A percentile compares a stretch with the other conserved stretches of the same genome.
Conservation (phyloP, 2,113 vertebrate species). For the Heterochromis multidens region DNA sequence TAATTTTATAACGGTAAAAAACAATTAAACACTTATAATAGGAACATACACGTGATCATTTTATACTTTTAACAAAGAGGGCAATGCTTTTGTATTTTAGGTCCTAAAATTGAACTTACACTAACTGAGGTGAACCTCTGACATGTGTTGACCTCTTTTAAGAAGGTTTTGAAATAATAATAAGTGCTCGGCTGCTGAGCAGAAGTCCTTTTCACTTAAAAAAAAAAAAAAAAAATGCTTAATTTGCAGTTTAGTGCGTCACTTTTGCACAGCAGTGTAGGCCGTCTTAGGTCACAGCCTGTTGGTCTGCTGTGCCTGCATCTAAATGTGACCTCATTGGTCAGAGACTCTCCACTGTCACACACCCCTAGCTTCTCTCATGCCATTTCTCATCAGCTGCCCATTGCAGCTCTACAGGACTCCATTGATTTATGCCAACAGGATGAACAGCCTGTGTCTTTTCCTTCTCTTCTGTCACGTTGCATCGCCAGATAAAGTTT, state of each 20-base stretch:
- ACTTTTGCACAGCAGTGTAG: accelerated
- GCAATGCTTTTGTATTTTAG: background rate
- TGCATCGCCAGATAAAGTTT: background rate
- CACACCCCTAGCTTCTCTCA: background rate
- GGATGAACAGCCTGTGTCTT: background rate
- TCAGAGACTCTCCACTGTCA: background rate
- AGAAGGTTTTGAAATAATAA: background rate
- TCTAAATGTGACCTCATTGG: background rate
- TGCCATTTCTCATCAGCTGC: background rate
- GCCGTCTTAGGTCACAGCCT: background rate
- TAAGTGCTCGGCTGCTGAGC: too few species aligned
- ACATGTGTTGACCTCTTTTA: background rate
- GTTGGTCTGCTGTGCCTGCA: background rate
- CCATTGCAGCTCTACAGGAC: background rate
- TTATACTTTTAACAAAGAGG: background rate
- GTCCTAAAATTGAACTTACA: background rate
- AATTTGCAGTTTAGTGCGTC: background rate
- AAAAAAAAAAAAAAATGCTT: background rate
- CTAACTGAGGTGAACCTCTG: background rate
- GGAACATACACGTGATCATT: too few species aligned
- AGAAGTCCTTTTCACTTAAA: background rate
- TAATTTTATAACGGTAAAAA: too few species aligned
- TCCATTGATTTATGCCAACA: background rate
- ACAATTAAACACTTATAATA: too few species aligned
- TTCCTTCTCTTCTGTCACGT: background rate